Evolutionary conservation across 1,140 invertebrate genomes (phyloP).

Genomic region (Thereuonema tuberculata): DNA sequence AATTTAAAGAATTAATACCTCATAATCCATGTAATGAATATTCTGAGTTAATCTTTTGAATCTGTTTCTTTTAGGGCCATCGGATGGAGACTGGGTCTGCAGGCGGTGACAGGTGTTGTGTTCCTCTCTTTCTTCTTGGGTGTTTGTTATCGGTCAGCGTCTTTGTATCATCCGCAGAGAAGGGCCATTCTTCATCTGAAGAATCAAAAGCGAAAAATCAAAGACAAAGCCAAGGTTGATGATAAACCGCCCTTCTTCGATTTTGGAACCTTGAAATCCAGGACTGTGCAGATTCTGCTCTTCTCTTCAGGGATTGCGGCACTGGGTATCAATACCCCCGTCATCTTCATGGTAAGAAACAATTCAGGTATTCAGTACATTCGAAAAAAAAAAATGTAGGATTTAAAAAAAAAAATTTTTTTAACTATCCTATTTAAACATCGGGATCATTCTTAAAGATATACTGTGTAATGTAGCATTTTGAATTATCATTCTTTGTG

Average conservation of each 20-base stretch:
- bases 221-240: constrained; percentile 36
- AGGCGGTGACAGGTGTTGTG: constrained; percentile 66
- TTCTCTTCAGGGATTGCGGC: constrained; percentile 60
- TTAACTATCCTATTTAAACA: neutral
- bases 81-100: constrained; percentile 75
- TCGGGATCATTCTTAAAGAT: no score
- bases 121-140: constrained; percentile 74
- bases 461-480: no score
- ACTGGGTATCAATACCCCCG: constrained; percentile 72
- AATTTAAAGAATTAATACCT: no score
- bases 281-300: constrained; percentile 66
- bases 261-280: constrained; percentile 64
- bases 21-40: no score
- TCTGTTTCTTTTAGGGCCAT: constrained; percentile 48
- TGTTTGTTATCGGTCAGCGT: constrained; percentile 75
- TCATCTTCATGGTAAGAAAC: constrained; percentile 57
- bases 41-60: no score
- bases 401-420: constrained; percentile 10
- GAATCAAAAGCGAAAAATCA: constrained; percentile 64
- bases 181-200: constrained; percentile 79
- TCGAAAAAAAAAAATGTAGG: no score
- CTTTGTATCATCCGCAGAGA: constrained; percentile 74
- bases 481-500: no score
- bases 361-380: no score
- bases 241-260: constrained; percentile 72